phyloP scores from a whole-genome alignment of 2,113 vertebrate species.

The Oxyruncus cristatus region DNA sequence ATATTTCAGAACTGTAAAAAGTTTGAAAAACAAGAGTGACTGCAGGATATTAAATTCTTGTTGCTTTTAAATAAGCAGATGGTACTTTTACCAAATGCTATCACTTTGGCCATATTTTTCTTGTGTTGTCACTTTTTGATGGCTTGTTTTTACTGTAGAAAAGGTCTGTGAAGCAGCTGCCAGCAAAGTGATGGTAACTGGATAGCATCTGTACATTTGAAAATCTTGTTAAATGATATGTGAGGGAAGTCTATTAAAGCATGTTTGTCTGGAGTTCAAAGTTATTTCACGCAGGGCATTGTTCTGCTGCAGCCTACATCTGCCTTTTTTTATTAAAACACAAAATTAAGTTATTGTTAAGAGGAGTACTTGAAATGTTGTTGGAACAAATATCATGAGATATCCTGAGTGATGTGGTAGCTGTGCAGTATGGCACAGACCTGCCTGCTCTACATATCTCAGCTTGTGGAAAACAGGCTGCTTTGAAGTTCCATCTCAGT shows the following conservation, averaged over 20 bases:
- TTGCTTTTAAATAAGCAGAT: conserved; percentile 23
- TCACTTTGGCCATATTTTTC: neutral
- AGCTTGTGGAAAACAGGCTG: neutral
- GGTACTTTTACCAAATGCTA: neutral
- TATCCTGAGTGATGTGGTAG: neutral
- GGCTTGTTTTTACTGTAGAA: neutral
- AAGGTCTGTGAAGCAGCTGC: conserved; percentile 18
- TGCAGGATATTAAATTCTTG: neutral
- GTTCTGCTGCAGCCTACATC: neutral
- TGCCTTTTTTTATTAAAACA: conserved; percentile 16
- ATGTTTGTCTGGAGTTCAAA: neutral
- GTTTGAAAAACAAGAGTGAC: neutral
- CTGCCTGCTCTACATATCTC: neutral
- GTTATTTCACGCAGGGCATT: neutral
- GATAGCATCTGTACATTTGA: neutral
- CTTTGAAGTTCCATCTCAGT: neutral
- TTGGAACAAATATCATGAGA: neutral
- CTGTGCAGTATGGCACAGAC: neutral
- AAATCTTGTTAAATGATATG: neutral
- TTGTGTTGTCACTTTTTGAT: neutral
- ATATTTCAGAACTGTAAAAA: conserved; percentile 16
- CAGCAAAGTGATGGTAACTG: neutral
- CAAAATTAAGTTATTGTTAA: neutral
- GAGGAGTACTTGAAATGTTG: neutral
- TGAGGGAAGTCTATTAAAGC: neutral